Percentiles rank a stretch among this genome's conserved stretches.
Conservation (phyloP, 1,140 invertebrate genomes). For the Drosophila sturtevanti region DNA sequence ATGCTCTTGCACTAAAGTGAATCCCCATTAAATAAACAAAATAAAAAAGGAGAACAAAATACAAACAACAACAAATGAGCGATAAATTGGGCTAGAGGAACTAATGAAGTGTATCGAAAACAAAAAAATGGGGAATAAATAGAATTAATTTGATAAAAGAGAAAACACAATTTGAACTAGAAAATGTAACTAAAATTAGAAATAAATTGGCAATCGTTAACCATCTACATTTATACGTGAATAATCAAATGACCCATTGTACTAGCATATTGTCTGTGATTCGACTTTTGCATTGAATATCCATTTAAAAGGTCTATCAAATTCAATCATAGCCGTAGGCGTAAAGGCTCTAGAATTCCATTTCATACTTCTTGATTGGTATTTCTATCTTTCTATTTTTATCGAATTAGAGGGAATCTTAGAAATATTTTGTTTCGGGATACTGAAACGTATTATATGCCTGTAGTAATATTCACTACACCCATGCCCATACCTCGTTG, state of each 20-base stretch:
- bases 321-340: neutral
- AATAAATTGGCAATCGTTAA: conserved; percentile 56
- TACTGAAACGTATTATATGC: no score
- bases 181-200: conserved; percentile 64
- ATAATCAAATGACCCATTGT: conserved; percentile 30
- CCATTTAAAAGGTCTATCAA: neutral
- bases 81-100: conserved; percentile 28
- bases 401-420: no score
- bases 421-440: no score
- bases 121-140: conserved; percentile 33
- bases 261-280: neutral
- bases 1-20: conserved; percentile 53
- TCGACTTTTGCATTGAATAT: neutral
- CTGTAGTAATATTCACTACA: neutral
- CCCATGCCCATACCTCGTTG: neutral
- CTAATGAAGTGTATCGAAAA: conserved; percentile 69
- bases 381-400: no score
- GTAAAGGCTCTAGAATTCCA: no score
- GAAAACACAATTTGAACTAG: conserved; percentile 62
- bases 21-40: conserved; percentile 63
- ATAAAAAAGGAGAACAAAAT: neutral
- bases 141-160: conserved; percentile 35
- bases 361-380: no score
- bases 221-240: conserved; percentile 4
- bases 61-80: conserved; percentile 18